Evolutionary conservation across 2,888 invertebrate genomes (phyloP).

Genomic region (Campopleginae sp.): DNA sequence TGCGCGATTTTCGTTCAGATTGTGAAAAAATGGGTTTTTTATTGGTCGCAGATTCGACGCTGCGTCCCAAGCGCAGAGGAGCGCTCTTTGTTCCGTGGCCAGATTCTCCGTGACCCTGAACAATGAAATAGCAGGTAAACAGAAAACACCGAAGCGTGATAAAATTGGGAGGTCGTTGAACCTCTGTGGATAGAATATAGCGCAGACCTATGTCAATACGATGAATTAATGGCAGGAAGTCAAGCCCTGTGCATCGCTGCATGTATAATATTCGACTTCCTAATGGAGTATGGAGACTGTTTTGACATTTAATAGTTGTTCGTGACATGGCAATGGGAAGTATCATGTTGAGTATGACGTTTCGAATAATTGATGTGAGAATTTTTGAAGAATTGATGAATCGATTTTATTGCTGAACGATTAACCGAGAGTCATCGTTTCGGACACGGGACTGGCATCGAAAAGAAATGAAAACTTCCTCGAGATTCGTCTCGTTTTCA

Average conservation of each 20-base stretch:
- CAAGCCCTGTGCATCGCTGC: slow-evolving; percentile 7
- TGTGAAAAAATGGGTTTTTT: not conserved
- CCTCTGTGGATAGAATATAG: not conserved
- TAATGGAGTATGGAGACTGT: not conserved
- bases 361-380: not conserved
- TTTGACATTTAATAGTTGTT: not conserved
- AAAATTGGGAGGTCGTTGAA: slow-evolving; percentile 31
- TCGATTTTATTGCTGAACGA: not conserved
- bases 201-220: slow-evolving; percentile 2
- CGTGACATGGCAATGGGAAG: slow-evolving; percentile 5
- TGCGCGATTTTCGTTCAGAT: not conserved
- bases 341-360: not conserved
- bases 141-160: not conserved
- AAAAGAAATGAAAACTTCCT: not conserved
- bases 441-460: not conserved
- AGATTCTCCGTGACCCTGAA: not conserved
- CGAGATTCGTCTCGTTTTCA: not conserved
- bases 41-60: slow-evolving; percentile 43
- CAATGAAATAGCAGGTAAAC: not conserved
- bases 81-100: slow-evolving; percentile 14
- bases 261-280: slow-evolving; percentile 9
- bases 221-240: slow-evolving; percentile 7
- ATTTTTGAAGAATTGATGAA: not conserved
- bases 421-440: not conserved
- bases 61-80: slow-evolving; percentile 33